Base-by-base conservation (phyloP, 2,888 invertebrate genomes). In the Caenorhabditis macrosperma region DNA sequence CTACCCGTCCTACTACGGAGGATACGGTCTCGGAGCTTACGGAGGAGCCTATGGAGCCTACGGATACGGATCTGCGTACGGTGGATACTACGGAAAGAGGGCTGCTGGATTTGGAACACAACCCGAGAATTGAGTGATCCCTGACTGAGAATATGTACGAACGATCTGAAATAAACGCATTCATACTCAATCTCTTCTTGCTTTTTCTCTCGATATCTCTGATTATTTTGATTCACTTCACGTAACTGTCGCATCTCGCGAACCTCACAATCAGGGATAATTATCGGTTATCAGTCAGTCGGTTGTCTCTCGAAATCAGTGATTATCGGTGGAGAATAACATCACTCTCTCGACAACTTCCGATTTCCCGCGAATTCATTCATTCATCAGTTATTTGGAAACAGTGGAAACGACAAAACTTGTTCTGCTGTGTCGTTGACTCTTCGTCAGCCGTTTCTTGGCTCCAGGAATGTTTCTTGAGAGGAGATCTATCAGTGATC, bases 401-500 rank as follows among this genome's bases (percentile, higher is more conserved):
- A 55, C 30, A 6, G 64, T 64, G 7, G 67, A 30, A 0, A 67
- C 67, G 15, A 59, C 26, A 20, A 68, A 68, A 22, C 68, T 68
- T 1, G 57, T 35, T 48, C 26, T 57, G 22, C 24, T 52, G 1
- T 24, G 33, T 26, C 57, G 48, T 24, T 59, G 41, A 46, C 17
- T 15, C 24, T 67, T 46, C 4, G 41, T 20, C 12, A 64, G 10
- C 24, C 28, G 35, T 1, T 52, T 54, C 35, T 54, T 38, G 20
- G 26, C 17, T 15, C 26, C 35, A 4, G 66, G 54, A n/a, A 20
- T 12, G 22, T 41, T 30, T 10, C 41, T 10, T 7, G 55, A 54
- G 5, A 63, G 22, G 15, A 38, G 0, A 1, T 7, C 2, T 6
- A 63, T 6, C 15, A 52, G 17, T 5, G 17, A 9, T 2, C 22